A percentile compares a stretch with the other conserved stretches of the same genome.
Conservation (phyloP, 1,140 invertebrate species). For the Cepaea nemoralis region DNA sequence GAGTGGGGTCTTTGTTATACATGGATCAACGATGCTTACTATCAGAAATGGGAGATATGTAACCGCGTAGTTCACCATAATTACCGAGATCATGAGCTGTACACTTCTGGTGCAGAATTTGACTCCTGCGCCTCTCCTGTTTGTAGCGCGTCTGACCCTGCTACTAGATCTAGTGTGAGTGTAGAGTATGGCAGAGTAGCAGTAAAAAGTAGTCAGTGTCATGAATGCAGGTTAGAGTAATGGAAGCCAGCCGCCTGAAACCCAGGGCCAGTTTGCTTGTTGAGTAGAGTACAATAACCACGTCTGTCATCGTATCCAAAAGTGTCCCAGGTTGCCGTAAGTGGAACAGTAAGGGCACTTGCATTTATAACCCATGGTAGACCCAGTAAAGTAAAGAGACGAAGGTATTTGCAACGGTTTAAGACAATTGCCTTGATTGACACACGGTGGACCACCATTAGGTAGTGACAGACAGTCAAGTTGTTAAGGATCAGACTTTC, state of each 20-base stretch:
- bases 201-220: constrained; percentile 40
- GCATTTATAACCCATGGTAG: constrained; percentile 43
- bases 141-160: background rate
- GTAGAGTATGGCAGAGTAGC: constrained; percentile 39
- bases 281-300: constrained; percentile 42
- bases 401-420: background rate
- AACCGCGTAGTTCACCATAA: too few species aligned
- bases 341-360: constrained; percentile 38
- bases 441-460: constrained; percentile 42
- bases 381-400: constrained; percentile 36
- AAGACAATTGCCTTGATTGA: constrained; percentile 24
- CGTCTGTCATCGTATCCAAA: constrained; percentile 44
- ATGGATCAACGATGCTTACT: too few species aligned
- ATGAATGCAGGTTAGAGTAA: constrained; percentile 32
- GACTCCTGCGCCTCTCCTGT: background rate
- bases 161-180: background rate
- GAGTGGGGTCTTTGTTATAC: too few species aligned
- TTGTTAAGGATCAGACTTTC: constrained; percentile 41
- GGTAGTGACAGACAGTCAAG: constrained; percentile 47
- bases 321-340: constrained; percentile 43
- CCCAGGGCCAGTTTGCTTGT: constrained; percentile 17
- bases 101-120: constrained; percentile 14
- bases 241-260: background rate
- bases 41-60: too few species aligned
- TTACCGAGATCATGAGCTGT: too few species aligned